Evolutionary conservation across 1,140 invertebrate genomes (phyloP).

Genomic region (Drosophila elegans): DNA sequence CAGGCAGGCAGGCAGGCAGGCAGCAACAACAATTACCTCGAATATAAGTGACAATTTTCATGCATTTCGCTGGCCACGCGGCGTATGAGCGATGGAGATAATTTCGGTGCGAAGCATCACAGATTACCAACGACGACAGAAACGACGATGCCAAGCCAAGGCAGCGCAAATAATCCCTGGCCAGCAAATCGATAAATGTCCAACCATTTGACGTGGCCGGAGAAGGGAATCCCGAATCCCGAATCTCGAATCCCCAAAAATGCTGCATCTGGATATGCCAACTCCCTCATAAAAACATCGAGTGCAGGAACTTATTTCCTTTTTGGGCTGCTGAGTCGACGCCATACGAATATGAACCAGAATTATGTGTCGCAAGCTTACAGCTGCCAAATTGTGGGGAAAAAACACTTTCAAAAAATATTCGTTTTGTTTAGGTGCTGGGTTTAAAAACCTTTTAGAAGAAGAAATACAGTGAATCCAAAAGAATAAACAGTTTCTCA

Average conservation of each 20-base stretch:
- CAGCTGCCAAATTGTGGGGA: constrained; percentile 25
- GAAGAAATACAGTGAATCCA: too few relatives aligned
- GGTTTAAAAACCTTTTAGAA: too few relatives aligned
- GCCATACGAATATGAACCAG: constrained; percentile 22
- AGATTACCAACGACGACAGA: constrained; percentile 31
- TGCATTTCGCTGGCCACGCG: constrained; percentile 59
- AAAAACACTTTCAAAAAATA: not conserved
- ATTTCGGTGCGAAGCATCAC: constrained; percentile 38
- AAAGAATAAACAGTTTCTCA: too few relatives aligned
- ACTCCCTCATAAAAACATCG: constrained; percentile 36
- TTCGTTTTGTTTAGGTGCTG: too few relatives aligned
- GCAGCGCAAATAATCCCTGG: constrained; percentile 10
- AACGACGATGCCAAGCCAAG: not conserved
- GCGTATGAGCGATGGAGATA: constrained; percentile 68
- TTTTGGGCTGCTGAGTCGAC: constrained; percentile 10
- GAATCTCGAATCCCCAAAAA: too few relatives aligned
- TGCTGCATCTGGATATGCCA: constrained; percentile 30
- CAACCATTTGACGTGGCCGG: constrained; percentile 22
- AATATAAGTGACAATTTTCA: constrained; percentile 77
- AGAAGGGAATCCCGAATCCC: not conserved
- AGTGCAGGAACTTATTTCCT: constrained; percentile 23
- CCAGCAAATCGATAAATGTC: constrained; percentile 60
- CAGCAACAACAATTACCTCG: constrained; percentile 55
- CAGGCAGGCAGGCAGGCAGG: too few relatives aligned
- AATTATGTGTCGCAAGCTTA: constrained; percentile 63